phyloP scores from a whole-genome alignment of 2,888 invertebrate genomes.

The Drosophila fungiperda region DNA sequence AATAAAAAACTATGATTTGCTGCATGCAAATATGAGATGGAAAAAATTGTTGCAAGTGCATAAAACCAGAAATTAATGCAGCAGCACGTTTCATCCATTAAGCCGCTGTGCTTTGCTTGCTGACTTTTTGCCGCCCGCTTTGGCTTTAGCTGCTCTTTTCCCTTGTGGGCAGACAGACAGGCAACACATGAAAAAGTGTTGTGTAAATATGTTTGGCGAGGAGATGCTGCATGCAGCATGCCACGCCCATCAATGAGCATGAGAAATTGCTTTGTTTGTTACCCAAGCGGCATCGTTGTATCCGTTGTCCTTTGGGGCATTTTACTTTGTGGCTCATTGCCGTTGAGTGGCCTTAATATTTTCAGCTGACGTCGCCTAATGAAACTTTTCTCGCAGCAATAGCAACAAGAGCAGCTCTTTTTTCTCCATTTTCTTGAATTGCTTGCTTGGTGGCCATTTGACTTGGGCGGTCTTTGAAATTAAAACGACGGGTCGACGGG shows the following conservation, averaged over 20 bases:
- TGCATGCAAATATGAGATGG: constrained; percentile 54
- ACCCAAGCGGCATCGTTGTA: constrained; percentile 18
- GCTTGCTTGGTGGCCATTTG: constrained; percentile 47
- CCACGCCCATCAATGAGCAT: constrained; percentile 51
- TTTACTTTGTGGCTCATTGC: constrained; percentile 28
- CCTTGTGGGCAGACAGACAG: constrained; percentile 8
- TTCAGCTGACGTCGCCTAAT: constrained; percentile 74
- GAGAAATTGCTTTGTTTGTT: constrained; percentile 52
- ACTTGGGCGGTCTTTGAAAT: constrained; percentile 48
- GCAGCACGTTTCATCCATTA: constrained; percentile 77
- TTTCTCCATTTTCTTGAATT: constrained; percentile 60
- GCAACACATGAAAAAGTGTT: constrained; percentile 70
- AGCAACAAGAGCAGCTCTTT: constrained; percentile 3
- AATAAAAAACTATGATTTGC: constrained; percentile 65
- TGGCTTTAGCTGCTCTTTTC: constrained; percentile 8
- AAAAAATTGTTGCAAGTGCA: constrained; percentile 51
- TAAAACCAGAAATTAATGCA: constrained; percentile 78
- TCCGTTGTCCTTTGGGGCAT: constrained; percentile 12
- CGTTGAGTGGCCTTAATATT: constrained; percentile 71
- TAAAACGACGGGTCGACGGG: constrained; percentile 36
- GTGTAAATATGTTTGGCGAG: constrained; percentile 65
- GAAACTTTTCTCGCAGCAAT: constrained; percentile 46
- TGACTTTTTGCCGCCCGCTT: constrained; percentile 61
- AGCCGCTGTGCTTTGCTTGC: constrained; percentile 69
- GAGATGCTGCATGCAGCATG: constrained; percentile 31